Evolutionary conservation across 2,797 vertebrate genomes (phyloP).

Genomic region (Bradypodion pumilum): DNA sequence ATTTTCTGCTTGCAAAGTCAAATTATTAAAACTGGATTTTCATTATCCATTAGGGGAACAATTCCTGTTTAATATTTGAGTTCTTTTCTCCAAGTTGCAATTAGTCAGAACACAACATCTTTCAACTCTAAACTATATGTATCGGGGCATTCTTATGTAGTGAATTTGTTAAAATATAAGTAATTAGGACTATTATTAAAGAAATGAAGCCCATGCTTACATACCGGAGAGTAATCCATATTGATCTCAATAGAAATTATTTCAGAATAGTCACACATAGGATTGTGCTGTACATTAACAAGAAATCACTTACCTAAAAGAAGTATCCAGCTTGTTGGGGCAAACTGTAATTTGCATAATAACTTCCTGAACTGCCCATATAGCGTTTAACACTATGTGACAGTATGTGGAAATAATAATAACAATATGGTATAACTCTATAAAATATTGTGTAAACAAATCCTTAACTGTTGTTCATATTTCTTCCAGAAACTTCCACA

Average conservation of each 20-base stretch:
- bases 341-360: no score
- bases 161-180: neutral
- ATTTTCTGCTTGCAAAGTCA: constrained; percentile 56
- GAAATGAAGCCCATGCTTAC: neutral
- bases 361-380: no score
- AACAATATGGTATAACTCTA: no score
- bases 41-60: constrained; percentile 51
- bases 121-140: neutral
- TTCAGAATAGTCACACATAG: neutral
- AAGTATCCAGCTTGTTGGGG: no score
- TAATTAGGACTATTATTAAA: neutral
- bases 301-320: neutral
- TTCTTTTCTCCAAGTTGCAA: constrained; percentile 31
- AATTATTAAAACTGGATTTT: constrained; percentile 69
- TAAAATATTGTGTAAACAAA: no score
- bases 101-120: constrained; percentile 23
- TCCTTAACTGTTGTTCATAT: no score
- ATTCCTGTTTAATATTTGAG: constrained; percentile 50
- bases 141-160: neutral
- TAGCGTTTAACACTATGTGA: no score
- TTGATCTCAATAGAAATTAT: neutral
- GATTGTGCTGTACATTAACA: neutral
- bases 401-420: no score
- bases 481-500: no score
- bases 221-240: neutral